These are phyloP conservation scores for Sycophila texana DNA, from an alignment of 2,888 invertebrate species.

Conservation along the genomic window DNA sequence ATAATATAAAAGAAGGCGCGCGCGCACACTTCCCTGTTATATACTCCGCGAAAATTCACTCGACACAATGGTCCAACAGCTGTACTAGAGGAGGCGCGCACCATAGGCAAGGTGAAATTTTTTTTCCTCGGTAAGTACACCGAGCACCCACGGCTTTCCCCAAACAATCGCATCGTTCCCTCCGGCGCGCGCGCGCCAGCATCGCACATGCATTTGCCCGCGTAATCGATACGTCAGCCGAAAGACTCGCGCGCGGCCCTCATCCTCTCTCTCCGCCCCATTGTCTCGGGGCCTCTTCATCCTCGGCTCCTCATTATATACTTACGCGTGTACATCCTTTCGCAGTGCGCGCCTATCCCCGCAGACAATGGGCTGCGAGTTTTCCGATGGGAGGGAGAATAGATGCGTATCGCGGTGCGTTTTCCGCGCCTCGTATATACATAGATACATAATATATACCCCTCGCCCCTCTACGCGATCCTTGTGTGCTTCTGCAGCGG, in stretches of 20 bases:
- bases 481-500: neutral
- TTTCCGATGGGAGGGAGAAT: neutral
- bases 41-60: too few relatives aligned
- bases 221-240: conserved; percentile 31
- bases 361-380: conserved; percentile 19
- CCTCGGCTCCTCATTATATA: neutral
- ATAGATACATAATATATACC: too few relatives aligned
- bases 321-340: neutral
- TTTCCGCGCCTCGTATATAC: too few relatives aligned
- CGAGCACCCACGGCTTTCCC: neutral
- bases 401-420: conserved; percentile 37
- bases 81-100: too few relatives aligned
- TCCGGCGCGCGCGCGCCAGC: neutral
- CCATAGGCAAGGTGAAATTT: too few relatives aligned
- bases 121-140: neutral
- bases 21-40: too few relatives aligned
- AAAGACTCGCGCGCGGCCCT: conserved; percentile 2
- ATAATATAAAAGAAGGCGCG: too few relatives aligned
- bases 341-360: neutral
- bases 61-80: too few relatives aligned
- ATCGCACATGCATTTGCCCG: neutral
- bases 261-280: neutral
- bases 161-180: neutral
- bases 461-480: too few relatives aligned
- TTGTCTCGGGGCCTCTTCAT: conserved; percentile 32